Base-by-base conservation (phyloP, 92 coral and sea anemone genomes). In the Pocillopora grandis region DNA sequence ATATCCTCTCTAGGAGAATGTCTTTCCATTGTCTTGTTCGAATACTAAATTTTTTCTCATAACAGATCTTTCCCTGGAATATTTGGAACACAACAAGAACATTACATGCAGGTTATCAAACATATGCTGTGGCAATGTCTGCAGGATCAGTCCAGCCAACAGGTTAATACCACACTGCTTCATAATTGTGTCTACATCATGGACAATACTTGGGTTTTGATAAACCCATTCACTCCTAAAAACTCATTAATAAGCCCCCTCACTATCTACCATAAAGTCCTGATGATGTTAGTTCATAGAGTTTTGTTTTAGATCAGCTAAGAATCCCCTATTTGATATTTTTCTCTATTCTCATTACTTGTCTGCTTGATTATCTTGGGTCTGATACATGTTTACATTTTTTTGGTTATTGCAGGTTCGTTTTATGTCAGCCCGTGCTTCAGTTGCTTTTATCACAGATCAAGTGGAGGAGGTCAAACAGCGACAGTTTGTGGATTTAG, bases 81-180 rank as follows among this genome's bases (percentile, higher is more conserved):
- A 69, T 96, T 96, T 96, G 99, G 99, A 31, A 96, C 91, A 87
- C 99, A 96, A 72, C 99, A 96, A 84, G 99, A 96, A 65, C 99
- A 96, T 80, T 96, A 96, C 66, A 88, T 96, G 83, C 95, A 96
- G 81, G 99, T 96, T 56, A 96, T 96, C 35, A 92, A 91, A 77
- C 98, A 95, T 75, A 96, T 96, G 98, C 70, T 96, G 83, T 95
- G 91, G 89, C 99, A 94, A 75, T 96, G 99, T 77, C 80, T 96
- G 15, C 98, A 96, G 85, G 99, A 96, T 87, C 98, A 90, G 75
- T 82, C 90, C 1, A 92, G 98, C 61, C 91, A 88, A 78, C 93
- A 92, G 98, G 99, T 93, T 31, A 15, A 60, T 16, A 33, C 3
- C 18, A 67, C 42, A 17, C 27, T 19, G 12, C 17, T 57, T 42